Base-by-base conservation (phyloP, 2,888 invertebrate species). In the Ennomos fuscantarius region DNA sequence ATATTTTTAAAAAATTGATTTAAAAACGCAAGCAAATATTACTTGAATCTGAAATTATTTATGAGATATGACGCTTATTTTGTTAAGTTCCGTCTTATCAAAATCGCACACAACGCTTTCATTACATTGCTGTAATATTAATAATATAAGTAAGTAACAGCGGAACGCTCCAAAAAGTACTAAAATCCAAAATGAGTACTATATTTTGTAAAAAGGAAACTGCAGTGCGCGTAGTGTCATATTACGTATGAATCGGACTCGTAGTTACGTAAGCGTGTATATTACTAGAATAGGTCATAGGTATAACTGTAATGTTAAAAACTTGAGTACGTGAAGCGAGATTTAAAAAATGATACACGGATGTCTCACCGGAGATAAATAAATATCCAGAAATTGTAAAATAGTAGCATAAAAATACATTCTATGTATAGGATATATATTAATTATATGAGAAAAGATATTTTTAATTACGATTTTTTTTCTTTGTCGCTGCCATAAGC, bases 401-500 rank as follows among this genome's bases (percentile, higher is more conserved):
- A 82, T 89, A 87, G 75, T 86, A 88, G 82, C 72, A 46, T 69
- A 68, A 62, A 55, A 41, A 50, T 54, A 45, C 36, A 39, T 57
- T 52, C 45, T 73, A 71, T 71, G 65, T 71, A 74, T 78, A 78
- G 72, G 82, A n/a, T n/a, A n/a, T 81, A 84, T 82, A 82, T 74
- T 78, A 79, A 73, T 79, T 81, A 76, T 83, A 83, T 82, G 74
- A 78, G 73, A 79, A 84, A 86, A 84, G 84, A 91, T 89, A 89
- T 91, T 90, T 78, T 89, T 90, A 87, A 79, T 74, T 76, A 79
- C 59, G 68, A 70, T 70, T 66, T 66, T 66, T 68, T 67, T 70
- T 77, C 79, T 76, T 76, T 81, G 76, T 82, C 79, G 86, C 87
- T 88, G 89, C 87, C 88, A 87, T 87, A 86, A 81, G 83, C 80